These are phyloP conservation scores for Hyposoter didymator DNA, from an alignment of 2,888 invertebrate species.

Conservation along the genomic window DNA sequence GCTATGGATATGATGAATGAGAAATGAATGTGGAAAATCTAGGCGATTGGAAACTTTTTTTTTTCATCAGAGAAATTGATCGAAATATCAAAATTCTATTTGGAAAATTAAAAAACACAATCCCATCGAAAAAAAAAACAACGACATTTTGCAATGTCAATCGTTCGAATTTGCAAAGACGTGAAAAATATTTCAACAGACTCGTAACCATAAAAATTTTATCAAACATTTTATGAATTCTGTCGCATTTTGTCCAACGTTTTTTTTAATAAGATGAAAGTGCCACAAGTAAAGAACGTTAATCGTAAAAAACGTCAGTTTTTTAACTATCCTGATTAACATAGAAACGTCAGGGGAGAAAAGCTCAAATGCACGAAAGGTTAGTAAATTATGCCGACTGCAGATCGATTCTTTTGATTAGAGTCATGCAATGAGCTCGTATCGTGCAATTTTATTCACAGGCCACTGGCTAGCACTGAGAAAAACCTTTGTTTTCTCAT, in stretches of 20 bases:
- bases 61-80: not conserved
- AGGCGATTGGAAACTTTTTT: not conserved
- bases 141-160: not conserved
- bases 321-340: conserved; percentile 16
- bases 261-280: not conserved
- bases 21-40: not conserved
- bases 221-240: not conserved
- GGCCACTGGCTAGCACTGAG: not conserved
- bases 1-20: not conserved
- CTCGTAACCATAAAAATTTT: not conserved
- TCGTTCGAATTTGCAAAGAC: not conserved
- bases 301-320: conserved; percentile 21
- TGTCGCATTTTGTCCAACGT: not conserved
- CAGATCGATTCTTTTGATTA: conserved; percentile 42
- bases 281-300: not conserved
- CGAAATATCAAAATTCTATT: not conserved
- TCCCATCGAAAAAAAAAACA: not conserved
- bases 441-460: conserved; percentile 43
- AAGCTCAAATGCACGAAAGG: conserved; percentile 25
- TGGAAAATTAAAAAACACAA: not conserved
- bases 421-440: conserved; percentile 48
- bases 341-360: conserved; percentile 14
- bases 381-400: conserved; percentile 42
- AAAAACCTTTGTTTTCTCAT: not conserved
- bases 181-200: not conserved